Evolutionary conservation across 1,140 invertebrate genomes (phyloP).

Genomic region (Platyscapa corneri): DNA sequence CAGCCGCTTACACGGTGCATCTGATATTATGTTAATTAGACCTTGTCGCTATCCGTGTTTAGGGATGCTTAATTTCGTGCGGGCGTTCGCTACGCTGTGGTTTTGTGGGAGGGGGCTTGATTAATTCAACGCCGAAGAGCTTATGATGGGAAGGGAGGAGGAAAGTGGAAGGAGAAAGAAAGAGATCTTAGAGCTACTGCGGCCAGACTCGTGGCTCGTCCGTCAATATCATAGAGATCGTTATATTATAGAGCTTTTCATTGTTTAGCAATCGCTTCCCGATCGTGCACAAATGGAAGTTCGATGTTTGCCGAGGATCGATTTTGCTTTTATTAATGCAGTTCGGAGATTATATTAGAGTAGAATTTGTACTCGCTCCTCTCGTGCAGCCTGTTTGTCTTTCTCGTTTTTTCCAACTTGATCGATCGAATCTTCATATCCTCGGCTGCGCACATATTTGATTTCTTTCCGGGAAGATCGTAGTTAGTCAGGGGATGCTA

Average conservation of each 20-base stretch:
- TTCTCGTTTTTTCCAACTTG: neutral
- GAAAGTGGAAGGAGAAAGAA: neutral
- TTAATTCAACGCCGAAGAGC: slow-evolving; percentile 40
- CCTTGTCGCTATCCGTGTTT: slow-evolving; percentile 37
- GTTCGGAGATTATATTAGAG: neutral
- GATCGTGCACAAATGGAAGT: slow-evolving; percentile 24
- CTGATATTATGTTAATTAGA: slow-evolving; percentile 52
- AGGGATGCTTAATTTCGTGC: slow-evolving; percentile 30
- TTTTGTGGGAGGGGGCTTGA: neutral
- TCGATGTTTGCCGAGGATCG: slow-evolving; percentile 29
- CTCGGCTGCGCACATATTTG: too few relatives aligned
- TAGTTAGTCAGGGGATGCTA: neutral
- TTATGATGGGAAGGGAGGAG: neutral
- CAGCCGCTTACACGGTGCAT: slow-evolving; percentile 42
- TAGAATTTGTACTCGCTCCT: neutral
- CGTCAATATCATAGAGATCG: slow-evolving; percentile 8
- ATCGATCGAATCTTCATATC: slow-evolving; percentile 32
- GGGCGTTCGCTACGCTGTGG: too few relatives aligned
- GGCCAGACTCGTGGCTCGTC: neutral
- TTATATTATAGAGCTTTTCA: slow-evolving; percentile 35
- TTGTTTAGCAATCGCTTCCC: neutral
- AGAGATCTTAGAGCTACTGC: slow-evolving; percentile 32
- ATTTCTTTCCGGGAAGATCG: too few relatives aligned
- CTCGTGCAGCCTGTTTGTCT: neutral
- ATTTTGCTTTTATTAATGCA: slow-evolving; percentile 12